Conservation (phyloP, 1,140 invertebrate genomes). For the Aradophagus sp. region DNA sequence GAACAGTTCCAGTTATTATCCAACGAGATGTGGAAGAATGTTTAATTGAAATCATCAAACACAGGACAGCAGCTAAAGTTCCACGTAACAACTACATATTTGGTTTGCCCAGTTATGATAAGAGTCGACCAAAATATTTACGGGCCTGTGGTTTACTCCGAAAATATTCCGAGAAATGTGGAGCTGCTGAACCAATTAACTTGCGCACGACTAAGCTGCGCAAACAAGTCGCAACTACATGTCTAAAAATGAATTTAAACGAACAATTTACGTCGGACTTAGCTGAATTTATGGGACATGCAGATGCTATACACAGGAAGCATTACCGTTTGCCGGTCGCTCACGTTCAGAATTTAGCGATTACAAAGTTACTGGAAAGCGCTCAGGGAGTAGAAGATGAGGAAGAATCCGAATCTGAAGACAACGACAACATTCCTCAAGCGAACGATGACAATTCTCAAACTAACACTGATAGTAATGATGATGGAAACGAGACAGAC, state of each 20-base stretch:
- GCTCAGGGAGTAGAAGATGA: too few relatives aligned
- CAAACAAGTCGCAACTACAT: slow-evolving; percentile 30
- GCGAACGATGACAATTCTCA: too few relatives aligned
- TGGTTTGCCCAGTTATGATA: slow-evolving; percentile 20
- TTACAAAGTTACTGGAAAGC: too few relatives aligned
- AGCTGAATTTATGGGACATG: slow-evolving; percentile 24
- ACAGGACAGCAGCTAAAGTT: slow-evolving; percentile 17
- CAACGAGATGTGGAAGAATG: slow-evolving; percentile 12
- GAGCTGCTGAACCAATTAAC: slow-evolving; percentile 15
- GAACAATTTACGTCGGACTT: slow-evolving; percentile 16
- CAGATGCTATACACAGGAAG: slow-evolving; percentile 8
- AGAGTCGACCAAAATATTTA: slow-evolving; percentile 19
- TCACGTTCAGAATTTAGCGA: too few relatives aligned
- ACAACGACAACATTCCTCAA: too few relatives aligned
- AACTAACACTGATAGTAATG: too few relatives aligned
- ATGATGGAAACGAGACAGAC: too few relatives aligned
- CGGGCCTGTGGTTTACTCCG: slow-evolving; percentile 29
- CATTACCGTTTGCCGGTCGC: too few relatives aligned
- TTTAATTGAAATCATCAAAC: slow-evolving; percentile 12
- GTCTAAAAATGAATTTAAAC: slow-evolving; percentile 11
- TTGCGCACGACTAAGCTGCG: slow-evolving; percentile 18
- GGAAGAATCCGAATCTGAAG: too few relatives aligned
- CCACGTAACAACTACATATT: slow-evolving; percentile 29
- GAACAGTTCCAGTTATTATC: slow-evolving; percentile 41
- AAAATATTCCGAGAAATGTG: slow-evolving; percentile 27